Conservation (phyloP, 2,888 invertebrate species). For the Chelonus formosanus region DNA sequence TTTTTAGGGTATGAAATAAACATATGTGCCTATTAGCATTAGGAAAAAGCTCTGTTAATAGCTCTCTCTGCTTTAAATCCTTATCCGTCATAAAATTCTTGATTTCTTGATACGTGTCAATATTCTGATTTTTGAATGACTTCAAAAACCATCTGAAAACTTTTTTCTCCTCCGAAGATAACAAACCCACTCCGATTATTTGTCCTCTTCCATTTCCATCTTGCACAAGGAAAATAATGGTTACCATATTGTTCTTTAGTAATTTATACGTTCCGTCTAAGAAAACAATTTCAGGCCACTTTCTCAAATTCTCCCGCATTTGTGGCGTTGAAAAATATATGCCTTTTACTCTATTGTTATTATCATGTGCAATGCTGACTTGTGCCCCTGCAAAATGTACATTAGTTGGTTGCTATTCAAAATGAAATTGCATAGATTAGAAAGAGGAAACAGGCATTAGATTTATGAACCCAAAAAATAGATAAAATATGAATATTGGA, state of each 20-base stretch:
- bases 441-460: no score
- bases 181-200: constrained; percentile 20
- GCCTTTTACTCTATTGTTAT: not conserved
- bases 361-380: no score
- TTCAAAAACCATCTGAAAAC: constrained; percentile 16
- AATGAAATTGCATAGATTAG: no score
- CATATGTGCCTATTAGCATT: constrained; percentile 21
- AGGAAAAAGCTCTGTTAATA: constrained; percentile 30
- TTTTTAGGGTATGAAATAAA: constrained; percentile 11
- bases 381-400: no score
- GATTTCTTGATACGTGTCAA: constrained; percentile 1
- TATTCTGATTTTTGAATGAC: constrained; percentile 8
- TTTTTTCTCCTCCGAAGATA: constrained; percentile 8
- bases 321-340: constrained; percentile 19
- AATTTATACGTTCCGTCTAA: constrained; percentile 29
- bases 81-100: constrained; percentile 30
- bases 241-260: not conserved
- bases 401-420: no score
- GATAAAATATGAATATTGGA: no score
- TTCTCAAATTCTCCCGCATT: constrained; percentile 10
- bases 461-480: no score
- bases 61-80: constrained; percentile 22
- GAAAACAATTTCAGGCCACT: constrained; percentile 21
- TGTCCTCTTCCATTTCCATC: constrained; percentile 21
- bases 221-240: constrained; percentile 18